phyloP scores from a whole-genome alignment of 2,113 vertebrate genomes.

The Notarius quadriscutis region DNA sequence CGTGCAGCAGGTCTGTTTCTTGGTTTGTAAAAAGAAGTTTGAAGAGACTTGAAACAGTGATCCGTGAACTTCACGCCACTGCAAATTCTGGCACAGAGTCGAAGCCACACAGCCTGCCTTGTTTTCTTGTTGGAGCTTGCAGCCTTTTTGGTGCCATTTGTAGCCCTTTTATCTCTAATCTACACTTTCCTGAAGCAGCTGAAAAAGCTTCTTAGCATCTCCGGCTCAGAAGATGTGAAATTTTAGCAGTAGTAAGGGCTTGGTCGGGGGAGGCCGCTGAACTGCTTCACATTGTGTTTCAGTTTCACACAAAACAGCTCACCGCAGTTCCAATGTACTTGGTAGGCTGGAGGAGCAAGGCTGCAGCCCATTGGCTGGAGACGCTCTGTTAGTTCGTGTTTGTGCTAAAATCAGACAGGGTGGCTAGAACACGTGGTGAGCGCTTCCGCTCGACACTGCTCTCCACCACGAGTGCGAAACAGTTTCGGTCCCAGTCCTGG shows the following conservation, averaged over 20 bases:
- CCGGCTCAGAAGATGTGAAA: conserved; percentile 2
- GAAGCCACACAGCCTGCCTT: background rate
- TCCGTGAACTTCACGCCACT: background rate
- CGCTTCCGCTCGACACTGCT: conserved; percentile 50
- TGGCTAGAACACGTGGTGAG: conserved; percentile 44
- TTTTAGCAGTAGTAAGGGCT: conserved; percentile 25
- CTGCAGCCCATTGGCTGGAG: conserved; percentile 57
- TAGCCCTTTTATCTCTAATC: background rate
- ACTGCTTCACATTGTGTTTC: conserved; percentile 53
- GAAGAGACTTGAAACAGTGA: too few relatives aligned
- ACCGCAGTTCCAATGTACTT: conserved; percentile 49
- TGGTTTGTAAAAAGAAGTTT: background rate
- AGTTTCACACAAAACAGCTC: conserved; percentile 54
- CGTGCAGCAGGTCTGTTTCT: background rate
- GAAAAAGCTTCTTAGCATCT: conserved; percentile 13
- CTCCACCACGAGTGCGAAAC: conserved; percentile 39
- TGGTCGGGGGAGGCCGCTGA: conserved; percentile 20
- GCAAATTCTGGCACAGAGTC: background rate
- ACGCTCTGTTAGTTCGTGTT: conserved; percentile 53
- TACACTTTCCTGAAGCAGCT: background rate
- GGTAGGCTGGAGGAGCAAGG: conserved; percentile 43
- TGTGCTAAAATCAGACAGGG: conserved; percentile 61
- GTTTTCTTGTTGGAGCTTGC: background rate
- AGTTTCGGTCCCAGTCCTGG: conserved; percentile 34
- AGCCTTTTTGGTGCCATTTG: background rate